phyloP scores from a whole-genome alignment of 2,888 invertebrate genomes.

The Pardosa pseudoannulata region DNA sequence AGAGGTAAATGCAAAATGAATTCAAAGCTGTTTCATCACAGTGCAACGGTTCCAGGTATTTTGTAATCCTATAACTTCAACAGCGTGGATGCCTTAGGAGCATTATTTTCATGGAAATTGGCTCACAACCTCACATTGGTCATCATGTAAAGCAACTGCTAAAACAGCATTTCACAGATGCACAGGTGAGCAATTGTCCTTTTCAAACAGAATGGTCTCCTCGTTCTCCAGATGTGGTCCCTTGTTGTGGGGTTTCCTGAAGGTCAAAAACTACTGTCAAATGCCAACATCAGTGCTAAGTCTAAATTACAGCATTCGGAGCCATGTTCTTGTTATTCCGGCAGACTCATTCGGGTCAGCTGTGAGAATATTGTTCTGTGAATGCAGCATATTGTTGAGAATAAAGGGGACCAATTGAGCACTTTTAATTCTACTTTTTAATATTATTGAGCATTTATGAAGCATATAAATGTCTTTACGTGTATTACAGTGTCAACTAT shows the following conservation, averaged over 20 bases:
- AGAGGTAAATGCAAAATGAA: background rate
- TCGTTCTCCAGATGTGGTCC: background rate
- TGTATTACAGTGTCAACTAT: too few relatives aligned
- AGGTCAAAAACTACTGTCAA: background rate
- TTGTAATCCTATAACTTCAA: slow-evolving; percentile 27
- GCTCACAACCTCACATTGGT: background rate
- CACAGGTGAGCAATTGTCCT: slow-evolving; percentile 10
- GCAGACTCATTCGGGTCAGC: slow-evolving; percentile 1
- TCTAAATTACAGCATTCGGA: slow-evolving; percentile 8
- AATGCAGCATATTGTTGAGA: slow-evolving; percentile 15
- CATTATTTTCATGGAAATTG: background rate
- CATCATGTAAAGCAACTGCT: background rate
- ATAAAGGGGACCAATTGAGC: slow-evolving; percentile 19
- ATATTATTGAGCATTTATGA: slow-evolving; percentile 16
- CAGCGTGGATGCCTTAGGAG: slow-evolving; percentile 3
- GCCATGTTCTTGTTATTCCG: slow-evolving; percentile 10
- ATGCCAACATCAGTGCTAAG: background rate
- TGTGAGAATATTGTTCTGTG: background rate
- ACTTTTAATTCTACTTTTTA: background rate
- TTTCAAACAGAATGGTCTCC: slow-evolving; percentile 3
- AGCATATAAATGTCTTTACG: too few relatives aligned
- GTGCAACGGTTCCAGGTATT: background rate
- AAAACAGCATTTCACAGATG: background rate
- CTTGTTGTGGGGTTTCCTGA: background rate
- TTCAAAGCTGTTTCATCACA: background rate